These are phyloP conservation scores for Macheiramphus alcinus DNA, from an alignment of 2,113 vertebrate species.

Conservation along the genomic window DNA sequence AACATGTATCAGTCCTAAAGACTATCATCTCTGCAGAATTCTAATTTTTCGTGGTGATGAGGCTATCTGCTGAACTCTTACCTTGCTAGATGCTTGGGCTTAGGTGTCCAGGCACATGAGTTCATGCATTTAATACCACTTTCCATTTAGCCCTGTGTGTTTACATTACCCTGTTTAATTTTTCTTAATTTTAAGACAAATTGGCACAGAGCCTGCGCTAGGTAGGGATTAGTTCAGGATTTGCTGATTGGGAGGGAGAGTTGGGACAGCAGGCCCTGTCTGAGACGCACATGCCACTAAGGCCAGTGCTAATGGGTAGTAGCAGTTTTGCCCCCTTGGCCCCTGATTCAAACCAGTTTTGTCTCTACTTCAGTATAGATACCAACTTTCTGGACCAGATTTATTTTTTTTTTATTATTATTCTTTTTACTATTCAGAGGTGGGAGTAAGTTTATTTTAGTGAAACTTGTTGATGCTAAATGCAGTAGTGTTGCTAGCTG, in stretches of 20 bases:
- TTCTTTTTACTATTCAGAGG: neutral
- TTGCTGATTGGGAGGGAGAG: neutral
- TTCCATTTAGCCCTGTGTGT: neutral
- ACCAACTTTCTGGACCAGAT: neutral
- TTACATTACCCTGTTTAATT: neutral
- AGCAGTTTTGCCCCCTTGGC: neutral
- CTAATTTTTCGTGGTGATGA: neutral
- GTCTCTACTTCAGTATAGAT: neutral
- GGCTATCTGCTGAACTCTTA: neutral
- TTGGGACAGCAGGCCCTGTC: neutral
- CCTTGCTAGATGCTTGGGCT: neutral
- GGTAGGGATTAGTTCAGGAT: neutral
- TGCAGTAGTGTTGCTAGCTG: neutral
- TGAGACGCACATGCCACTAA: neutral
- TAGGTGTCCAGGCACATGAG: neutral
- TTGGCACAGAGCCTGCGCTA: neutral
- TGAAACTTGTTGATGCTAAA: neutral
- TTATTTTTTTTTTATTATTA: neutral
- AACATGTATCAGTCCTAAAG: neutral
- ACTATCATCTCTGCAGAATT: neutral
- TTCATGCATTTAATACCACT: neutral
- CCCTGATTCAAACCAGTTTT: neutral
- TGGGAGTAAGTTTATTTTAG: neutral
- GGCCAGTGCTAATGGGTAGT: neutral
- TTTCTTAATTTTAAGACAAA: neutral